These are phyloP conservation scores for Leucoraja erinaceus DNA, from an alignment of 2,113 vertebrate genomes.

Conservation along the genomic window DNA sequence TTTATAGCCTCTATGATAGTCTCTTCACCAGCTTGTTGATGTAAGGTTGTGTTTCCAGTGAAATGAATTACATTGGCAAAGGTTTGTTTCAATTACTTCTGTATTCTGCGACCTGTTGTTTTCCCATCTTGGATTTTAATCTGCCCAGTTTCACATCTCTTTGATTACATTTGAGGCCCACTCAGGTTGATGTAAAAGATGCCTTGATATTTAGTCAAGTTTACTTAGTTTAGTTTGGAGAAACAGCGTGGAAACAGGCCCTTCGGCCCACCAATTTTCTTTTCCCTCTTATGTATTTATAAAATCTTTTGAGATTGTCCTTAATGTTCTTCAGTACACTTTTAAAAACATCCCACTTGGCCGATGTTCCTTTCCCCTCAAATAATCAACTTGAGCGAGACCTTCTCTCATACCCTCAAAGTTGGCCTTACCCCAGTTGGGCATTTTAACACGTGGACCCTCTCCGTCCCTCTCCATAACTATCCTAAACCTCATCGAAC, in stretches of 20 bases:
- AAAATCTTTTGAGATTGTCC: too few species aligned
- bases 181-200: background rate
- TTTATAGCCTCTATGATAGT: background rate
- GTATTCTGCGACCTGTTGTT: background rate
- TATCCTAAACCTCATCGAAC: too few species aligned
- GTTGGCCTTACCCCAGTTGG: too few species aligned
- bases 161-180: background rate
- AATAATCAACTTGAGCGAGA: too few species aligned
- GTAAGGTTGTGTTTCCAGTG: background rate
- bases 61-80: background rate
- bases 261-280: background rate
- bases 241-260: background rate
- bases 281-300: too few species aligned
- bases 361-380: too few species aligned
- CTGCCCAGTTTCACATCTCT: background rate
- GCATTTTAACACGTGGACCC: too few species aligned
- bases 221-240: background rate
- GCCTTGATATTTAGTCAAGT: too few species aligned
- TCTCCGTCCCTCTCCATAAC: too few species aligned
- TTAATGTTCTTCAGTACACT: too few species aligned
- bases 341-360: too few species aligned
- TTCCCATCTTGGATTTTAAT: background rate
- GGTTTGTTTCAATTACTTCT: background rate
- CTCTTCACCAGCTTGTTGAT: background rate
- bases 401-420: too few species aligned